Percentiles rank a stretch among this genome's conserved stretches.
Conservation (phyloP, 2,888 invertebrate genomes). For the Heteromurus nitidus region DNA sequence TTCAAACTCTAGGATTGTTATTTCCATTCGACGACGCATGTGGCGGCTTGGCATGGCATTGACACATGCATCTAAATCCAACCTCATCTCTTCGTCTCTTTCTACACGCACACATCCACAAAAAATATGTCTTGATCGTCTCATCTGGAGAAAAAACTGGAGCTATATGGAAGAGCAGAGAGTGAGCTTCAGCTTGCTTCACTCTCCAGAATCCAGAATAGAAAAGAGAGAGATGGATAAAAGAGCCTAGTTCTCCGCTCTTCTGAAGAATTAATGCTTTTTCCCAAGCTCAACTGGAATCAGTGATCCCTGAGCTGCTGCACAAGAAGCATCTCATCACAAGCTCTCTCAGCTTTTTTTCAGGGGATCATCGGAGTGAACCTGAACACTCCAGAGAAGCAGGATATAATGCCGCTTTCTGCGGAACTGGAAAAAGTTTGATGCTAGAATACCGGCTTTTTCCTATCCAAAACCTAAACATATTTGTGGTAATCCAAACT, state of each 20-base stretch:
- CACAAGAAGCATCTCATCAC: conserved; percentile 31
- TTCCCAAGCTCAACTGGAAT: conserved; percentile 41
- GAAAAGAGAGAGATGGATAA: conserved; percentile 33
- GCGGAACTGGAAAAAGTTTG: too few relatives aligned
- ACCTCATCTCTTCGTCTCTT: background rate
- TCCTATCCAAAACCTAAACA: too few relatives aligned
- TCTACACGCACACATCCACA: conserved; percentile 5
- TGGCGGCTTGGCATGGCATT: too few relatives aligned
- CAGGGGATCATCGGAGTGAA: too few relatives aligned
- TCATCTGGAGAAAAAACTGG: background rate
- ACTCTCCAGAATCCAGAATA: background rate
- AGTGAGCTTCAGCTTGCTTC: background rate
- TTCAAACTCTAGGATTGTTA: too few relatives aligned
- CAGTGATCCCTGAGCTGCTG: conserved; percentile 57
- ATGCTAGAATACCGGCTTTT: too few relatives aligned
- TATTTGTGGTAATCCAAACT: background rate
- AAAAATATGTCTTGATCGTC: too few relatives aligned
- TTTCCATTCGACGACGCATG: too few relatives aligned
- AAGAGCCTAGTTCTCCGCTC: conserved; percentile 7
- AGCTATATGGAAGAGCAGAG: background rate
- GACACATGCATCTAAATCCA: too few relatives aligned
- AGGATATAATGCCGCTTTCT: too few relatives aligned
- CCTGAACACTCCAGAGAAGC: too few relatives aligned
- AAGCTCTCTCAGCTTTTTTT: background rate
- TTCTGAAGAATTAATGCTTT: conserved; percentile 50